phyloP scores from a whole-genome alignment of 1,140 invertebrate genomes.

The Trinorchestia longiramus region DNA sequence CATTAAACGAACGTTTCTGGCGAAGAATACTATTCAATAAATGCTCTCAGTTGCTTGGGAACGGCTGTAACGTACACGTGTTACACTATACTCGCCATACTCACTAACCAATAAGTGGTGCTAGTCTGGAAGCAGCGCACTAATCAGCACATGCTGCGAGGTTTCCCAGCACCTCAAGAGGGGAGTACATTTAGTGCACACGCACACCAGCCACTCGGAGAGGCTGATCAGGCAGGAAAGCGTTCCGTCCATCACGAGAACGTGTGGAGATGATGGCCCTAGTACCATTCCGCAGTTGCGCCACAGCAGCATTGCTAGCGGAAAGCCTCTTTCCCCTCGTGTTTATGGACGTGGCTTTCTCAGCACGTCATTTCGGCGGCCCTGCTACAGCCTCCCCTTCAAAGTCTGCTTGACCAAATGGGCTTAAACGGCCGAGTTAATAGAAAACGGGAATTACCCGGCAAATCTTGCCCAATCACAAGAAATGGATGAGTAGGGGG shows the following conservation, averaged over 20 bases:
- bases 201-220: background rate
- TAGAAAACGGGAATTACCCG: conserved; percentile 49
- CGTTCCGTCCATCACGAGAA: background rate
- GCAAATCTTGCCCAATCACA: conserved; percentile 52
- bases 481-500: conserved; percentile 50
- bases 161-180: background rate
- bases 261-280: background rate
- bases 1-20: background rate
- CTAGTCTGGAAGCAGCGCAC: background rate
- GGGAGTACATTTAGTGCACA: background rate
- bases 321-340: background rate
- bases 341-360: conserved; percentile 24
- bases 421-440: conserved; percentile 50
- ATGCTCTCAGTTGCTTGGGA: background rate
- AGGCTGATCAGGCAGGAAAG: background rate
- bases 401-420: conserved; percentile 47
- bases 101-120: background rate
- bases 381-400: background rate
- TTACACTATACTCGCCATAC: background rate
- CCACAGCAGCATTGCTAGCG: background rate
- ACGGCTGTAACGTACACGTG: background rate
- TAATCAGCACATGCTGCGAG: background rate
- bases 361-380: conserved; percentile 1
- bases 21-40: background rate
- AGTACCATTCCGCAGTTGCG: background rate